Base-by-base conservation (phyloP, 2,888 invertebrate genomes). In the Pandemis corylana region DNA sequence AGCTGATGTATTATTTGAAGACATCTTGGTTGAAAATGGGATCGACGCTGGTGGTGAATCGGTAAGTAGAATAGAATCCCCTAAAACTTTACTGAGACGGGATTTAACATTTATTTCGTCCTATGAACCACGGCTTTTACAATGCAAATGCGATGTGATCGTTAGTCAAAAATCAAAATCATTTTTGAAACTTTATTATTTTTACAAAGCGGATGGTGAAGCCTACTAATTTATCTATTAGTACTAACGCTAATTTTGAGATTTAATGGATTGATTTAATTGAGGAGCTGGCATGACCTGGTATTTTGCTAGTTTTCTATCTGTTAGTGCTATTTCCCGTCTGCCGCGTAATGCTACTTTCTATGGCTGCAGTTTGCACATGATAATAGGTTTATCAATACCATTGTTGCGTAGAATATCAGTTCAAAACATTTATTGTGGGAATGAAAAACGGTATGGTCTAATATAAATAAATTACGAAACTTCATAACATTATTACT, bases 1-100 rank as follows among this genome's bases (percentile, higher is more conserved):
- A 84, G 93, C 94, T 15, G 94, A 94, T 82, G 81, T 91, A 74
- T 81, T 94, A 79, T 94, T 94, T 78, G 94, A 94, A 83, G 94
- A 94, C 78, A 88, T 94, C 80, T 85, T 94, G 79, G 90, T 89
- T 71, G 93, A 92, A 78, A 93, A 91, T 80, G 94, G 92, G 73
- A 90, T 93, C 76, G 85, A 91, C 77, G 88, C 87, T 44, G 84
- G 84, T 72, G 85, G 79, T 81, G 81, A 83, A 76, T 76, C 82
- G 91, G 94, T 93, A 78, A 93, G 93, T 88, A 80, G 51, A n/a
- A 65, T 88, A 80, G 51, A n/a, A 65, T 15, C 15, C 56, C 56
- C 56, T 15, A 56, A 56, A 7, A 2, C 0, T 9, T 15, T 3
- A 9, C 20, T 56, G 2, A 46, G 7, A 20, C 2, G 20, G 7